Base-by-base conservation (phyloP, 2,797 vertebrate genomes). In the Rhynchotus rufescens region DNA sequence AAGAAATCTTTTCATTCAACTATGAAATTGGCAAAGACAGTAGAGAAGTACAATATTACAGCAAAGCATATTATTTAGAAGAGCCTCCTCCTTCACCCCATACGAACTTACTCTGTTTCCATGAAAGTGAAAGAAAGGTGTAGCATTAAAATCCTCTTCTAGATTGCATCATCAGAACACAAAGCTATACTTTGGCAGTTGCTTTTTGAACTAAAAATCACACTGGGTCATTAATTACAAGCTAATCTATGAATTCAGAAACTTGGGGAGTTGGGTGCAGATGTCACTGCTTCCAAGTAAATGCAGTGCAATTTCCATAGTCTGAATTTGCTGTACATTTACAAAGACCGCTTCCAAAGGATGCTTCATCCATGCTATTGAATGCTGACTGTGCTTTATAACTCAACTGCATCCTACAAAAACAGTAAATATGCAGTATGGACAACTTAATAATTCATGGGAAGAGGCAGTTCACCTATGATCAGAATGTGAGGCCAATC, bases 321-420 rank as follows among this genome's bases (percentile, higher is more conserved):
- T 51, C 45, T 92, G 78, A 89, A 75, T 75, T 40, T 79, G 10
- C 60, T 0, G 0, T 32, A 62, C 22, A 17, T 71, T 73, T 90
- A 61, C 21, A 76, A 77, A 75, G 28, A 62, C 14, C 14, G 34
- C 78, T 91, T 84, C 47, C 69, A 86, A 47, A 44, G 72, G 30
- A 57, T 82, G 72, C 0, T 22, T 66, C 52, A 71, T 80, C 52
- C 89, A 45, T 69, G 80, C 71, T 94, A 2, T 42, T 91, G 82
- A 91, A 91, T 84, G 84, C 75, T 89, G 77, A 81, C 9, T 92
- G 56, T 57, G 71, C 64, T 91, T 93, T 77, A 10, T 30, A 90
- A 88, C 17, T 73, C 80, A 86, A 67, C 28, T 80, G 72, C 61
- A 88, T 88, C 69, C 66, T 67, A 34, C 57, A 51, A n/a, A 86